phyloP scores from a whole-genome alignment of 2,797 vertebrate species.

The Microctenopoma stevenorrisi region DNA sequence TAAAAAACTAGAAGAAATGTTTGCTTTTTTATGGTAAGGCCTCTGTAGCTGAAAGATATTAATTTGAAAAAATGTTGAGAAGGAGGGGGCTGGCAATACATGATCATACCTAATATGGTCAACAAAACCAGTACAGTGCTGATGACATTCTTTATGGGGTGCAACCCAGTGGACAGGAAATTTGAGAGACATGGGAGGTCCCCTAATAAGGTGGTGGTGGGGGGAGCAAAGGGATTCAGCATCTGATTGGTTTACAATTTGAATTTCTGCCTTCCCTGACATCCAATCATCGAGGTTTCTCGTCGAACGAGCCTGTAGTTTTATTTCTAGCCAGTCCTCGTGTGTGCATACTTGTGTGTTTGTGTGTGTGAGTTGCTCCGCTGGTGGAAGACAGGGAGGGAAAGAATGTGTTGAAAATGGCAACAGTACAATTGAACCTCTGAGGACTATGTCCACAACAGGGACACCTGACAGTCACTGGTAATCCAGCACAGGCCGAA shows the following conservation, averaged over 20 bases:
- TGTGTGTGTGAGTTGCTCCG: conserved; percentile 48
- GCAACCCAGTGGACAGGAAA: conserved; percentile 72
- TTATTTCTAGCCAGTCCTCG: conserved; percentile 63
- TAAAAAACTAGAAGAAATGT: conserved; percentile 9
- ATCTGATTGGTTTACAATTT: conserved; percentile 80
- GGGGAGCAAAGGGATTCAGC: conserved; percentile 61
- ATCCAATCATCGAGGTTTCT: conserved; percentile 76
- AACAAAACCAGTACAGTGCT: conserved; percentile 78
- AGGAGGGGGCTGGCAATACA: conserved; percentile 58
- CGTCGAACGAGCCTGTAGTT: conserved; percentile 57
- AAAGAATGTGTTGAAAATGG: conserved; percentile 79
- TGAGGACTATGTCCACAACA: conserved; percentile 72
- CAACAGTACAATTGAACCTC: conserved; percentile 81
- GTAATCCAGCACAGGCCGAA: conserved; percentile 20
- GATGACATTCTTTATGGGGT: conserved; percentile 71
- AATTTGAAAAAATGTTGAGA: conserved; percentile 39
- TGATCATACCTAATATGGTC: conserved; percentile 85
- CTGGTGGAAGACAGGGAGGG: conserved; percentile 78
- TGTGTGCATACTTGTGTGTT: conserved; percentile 29
- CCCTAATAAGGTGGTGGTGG: conserved; percentile 74
- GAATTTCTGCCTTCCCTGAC: conserved; percentile 77
- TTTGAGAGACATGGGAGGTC: conserved; percentile 78
- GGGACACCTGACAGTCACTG: conserved; percentile 68
- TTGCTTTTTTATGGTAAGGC: conserved; percentile 53
- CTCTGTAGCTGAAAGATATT: conserved; percentile 53